Percentiles rank a stretch among this genome's conserved stretches.
phyloP scores from a whole-genome alignment of 1,140 invertebrate species.

The Calephelis virginiensis region DNA sequence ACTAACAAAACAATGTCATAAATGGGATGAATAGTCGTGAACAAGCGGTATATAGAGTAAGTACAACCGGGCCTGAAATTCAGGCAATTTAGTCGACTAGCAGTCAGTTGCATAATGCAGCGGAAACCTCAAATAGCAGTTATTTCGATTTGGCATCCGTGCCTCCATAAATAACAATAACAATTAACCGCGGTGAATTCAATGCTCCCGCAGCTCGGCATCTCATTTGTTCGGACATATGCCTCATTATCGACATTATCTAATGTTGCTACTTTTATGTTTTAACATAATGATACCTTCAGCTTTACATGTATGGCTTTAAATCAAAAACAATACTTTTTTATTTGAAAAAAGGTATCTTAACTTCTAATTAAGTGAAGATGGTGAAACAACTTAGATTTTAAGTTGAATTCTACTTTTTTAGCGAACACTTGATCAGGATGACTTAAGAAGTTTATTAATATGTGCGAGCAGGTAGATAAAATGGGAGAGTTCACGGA shows the following conservation, averaged over 20 bases:
- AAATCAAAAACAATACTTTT: no score
- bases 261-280: slow-evolving; percentile 9
- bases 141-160: slow-evolving; percentile 36
- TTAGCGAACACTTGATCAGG: no score
- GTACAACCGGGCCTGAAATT: slow-evolving; percentile 3
- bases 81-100: slow-evolving; percentile 11
- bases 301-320: no score
- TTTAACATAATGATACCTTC: no score
- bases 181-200: slow-evolving; percentile 33
- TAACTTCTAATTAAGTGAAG: no score
- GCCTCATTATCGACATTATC: slow-evolving; percentile 25
- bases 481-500: no score
- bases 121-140: slow-evolving; percentile 35
- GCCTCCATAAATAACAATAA: slow-evolving; percentile 35
- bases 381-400: no score
- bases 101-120: slow-evolving; percentile 27
- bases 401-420: no score
- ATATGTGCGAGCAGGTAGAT: no score
- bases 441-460: no score
- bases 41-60: slow-evolving; percentile 3
- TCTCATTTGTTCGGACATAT: slow-evolving; percentile 36
- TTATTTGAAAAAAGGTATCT: no score
- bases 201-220: slow-evolving; percentile 28
- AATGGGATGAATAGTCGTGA: not conserved
- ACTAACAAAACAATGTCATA: not conserved